Conservation (phyloP, 2,113 vertebrate species). For the Balaeniceps rex region DNA sequence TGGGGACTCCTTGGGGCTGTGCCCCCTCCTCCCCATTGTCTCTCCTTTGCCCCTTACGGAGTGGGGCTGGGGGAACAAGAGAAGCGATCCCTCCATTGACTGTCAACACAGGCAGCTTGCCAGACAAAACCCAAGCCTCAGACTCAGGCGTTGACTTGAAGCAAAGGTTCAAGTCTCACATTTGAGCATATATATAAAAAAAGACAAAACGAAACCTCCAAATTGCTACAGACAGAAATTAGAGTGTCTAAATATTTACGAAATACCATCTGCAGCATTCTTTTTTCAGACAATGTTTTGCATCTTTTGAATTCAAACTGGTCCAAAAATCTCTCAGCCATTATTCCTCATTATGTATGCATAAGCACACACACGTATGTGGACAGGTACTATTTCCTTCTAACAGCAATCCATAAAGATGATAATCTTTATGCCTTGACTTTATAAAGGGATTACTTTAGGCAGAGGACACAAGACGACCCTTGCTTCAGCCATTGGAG, state of each 20-base stretch:
- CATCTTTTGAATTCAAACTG: constrained; percentile 3
- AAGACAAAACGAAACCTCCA: not conserved
- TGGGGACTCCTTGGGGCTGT: not conserved
- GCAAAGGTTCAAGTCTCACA: not conserved
- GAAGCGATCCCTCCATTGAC: not conserved
- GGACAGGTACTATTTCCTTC: not conserved
- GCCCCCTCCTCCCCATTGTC: not conserved
- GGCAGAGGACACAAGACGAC: constrained; percentile 25
- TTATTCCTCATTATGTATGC: not conserved
- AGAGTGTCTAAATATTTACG: constrained; percentile 36
- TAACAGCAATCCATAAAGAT: not conserved
- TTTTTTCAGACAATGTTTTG: not conserved
- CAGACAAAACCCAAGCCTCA: not conserved
- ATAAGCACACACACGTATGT: not conserved
- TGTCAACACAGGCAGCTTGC: not conserved
- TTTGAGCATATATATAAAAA: not conserved
- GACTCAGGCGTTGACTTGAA: not conserved
- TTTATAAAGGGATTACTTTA: constrained; percentile 59
- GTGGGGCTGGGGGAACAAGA: not conserved
- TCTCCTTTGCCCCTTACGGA: not conserved
- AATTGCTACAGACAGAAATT: constrained; percentile 25
- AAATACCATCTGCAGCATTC: constrained; percentile 31
- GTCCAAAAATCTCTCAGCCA: not conserved
- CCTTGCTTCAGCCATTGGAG: constrained; percentile 11
- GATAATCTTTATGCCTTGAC: constrained; percentile 30